A percentile compares a stretch with the other conserved stretches of the same genome.
Conservation (phyloP, 30 jellyfish, hydroid and myxozoan genomes). For the Hydractinia symbiolongicarpus region DNA sequence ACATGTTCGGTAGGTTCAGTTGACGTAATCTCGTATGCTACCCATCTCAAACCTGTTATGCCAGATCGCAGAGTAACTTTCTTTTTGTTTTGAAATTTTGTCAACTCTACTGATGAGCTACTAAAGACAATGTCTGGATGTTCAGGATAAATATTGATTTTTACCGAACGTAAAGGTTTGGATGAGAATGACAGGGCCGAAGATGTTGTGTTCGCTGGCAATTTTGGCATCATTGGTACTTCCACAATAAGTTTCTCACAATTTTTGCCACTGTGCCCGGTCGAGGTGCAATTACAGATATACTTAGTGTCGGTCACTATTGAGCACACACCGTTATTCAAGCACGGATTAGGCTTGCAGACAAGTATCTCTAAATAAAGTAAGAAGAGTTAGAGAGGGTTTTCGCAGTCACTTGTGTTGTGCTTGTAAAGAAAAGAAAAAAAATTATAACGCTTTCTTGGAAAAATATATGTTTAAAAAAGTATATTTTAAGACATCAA, state of each 20-base stretch:
- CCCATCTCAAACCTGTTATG: slow-evolving; percentile 38
- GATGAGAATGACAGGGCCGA: slow-evolving; percentile 23
- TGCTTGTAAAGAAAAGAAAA: background rate
- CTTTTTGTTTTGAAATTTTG: slow-evolving; percentile 13
- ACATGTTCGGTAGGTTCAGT: slow-evolving; percentile 28
- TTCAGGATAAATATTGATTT: slow-evolving; percentile 35
- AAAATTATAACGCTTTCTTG: background rate
- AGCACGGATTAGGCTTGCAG: slow-evolving; percentile 92
- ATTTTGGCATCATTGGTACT: slow-evolving; percentile 46
- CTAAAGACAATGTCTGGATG: slow-evolving; percentile 34
- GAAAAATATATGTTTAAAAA: background rate
- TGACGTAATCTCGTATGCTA: slow-evolving; percentile 38
- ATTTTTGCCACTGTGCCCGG: slow-evolving; percentile 59
- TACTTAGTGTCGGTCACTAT: slow-evolving; percentile 53
- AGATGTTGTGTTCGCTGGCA: slow-evolving; percentile 26
- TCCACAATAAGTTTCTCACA: slow-evolving; percentile 52
- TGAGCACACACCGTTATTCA: slow-evolving; percentile 57
- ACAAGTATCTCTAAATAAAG: slow-evolving; percentile 58
- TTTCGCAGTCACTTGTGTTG: background rate
- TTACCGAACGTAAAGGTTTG: slow-evolving; percentile 34
- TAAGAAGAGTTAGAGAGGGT: background rate
- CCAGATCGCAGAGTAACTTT: slow-evolving; percentile 26
- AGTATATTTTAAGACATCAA: background rate
- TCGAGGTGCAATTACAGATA: slow-evolving; percentile 71
- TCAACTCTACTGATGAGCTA: slow-evolving; percentile 23